Conservation (phyloP, 2,888 invertebrate species). For the Brachypterus glaber region DNA sequence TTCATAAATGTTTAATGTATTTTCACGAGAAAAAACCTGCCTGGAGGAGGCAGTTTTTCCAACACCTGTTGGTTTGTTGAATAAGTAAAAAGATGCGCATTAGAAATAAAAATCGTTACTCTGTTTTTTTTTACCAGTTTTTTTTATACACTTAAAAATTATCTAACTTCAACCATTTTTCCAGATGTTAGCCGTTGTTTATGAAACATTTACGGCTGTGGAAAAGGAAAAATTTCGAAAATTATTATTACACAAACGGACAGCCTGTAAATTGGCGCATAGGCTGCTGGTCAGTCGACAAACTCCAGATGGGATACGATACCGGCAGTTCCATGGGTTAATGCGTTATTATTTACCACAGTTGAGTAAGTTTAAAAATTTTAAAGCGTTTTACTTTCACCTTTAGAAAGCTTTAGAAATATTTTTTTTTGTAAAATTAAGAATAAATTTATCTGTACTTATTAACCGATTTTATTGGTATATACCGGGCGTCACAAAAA, state of each 20-base stretch:
- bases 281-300: constrained; percentile 68
- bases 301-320: constrained; percentile 55
- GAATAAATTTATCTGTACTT: not conserved
- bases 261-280: constrained; percentile 75
- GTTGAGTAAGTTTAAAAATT: constrained; percentile 45
- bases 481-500: no score
- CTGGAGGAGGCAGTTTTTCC: no score
- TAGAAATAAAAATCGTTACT: no score
- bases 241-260: constrained; percentile 67
- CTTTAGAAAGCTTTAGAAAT: not conserved
- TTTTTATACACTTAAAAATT: not conserved
- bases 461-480: constrained; percentile 17
- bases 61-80: no score
- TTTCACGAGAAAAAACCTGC: no score
- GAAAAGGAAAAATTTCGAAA: constrained; percentile 81
- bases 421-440: constrained; percentile 1
- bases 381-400: not conserved
- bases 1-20: no score
- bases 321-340: constrained; percentile 71
- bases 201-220: constrained; percentile 78
- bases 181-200: constrained; percentile 81
- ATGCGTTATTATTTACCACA: constrained; percentile 70
- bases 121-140: no score
- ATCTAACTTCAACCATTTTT: constrained; percentile 17
- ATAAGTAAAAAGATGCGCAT: no score